A percentile compares a stretch with the other conserved stretches of the same genome.
phyloP scores from a whole-genome alignment of 2,113 vertebrate species.

The Aldabrachelys gigantea region DNA sequence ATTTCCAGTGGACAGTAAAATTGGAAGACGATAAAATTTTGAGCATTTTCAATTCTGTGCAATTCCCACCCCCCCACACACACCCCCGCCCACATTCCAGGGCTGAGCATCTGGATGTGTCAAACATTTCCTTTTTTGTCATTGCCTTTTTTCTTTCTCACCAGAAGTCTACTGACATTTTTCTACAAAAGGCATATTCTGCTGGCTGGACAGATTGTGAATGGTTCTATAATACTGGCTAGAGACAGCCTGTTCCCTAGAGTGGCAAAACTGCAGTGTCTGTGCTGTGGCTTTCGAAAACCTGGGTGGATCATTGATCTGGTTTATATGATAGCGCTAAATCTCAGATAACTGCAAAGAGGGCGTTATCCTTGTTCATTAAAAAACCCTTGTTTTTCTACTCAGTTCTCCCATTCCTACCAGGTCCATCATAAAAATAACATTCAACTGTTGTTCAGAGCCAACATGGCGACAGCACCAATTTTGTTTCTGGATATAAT shows the following conservation, averaged over 20 bases:
- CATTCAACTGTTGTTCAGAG: conserved; percentile 28
- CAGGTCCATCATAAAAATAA: conserved; percentile 27
- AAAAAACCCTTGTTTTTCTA: conserved; percentile 1
- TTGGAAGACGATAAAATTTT: neutral
- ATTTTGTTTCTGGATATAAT: neutral
- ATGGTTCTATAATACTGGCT: neutral
- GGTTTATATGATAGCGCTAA: neutral
- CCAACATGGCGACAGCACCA: rapidly evolving
- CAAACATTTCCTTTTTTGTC: neutral
- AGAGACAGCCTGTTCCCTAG: neutral
- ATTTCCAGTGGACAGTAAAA: neutral
- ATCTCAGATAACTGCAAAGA: rapidly evolving
- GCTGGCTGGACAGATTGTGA: neutral
- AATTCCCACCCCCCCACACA: rapidly evolving
- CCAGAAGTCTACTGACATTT: neutral
- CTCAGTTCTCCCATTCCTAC: neutral
- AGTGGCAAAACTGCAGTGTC: neutral
- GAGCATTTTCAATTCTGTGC: rapidly evolving
- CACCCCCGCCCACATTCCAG: neutral
- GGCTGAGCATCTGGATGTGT: rapidly evolving
- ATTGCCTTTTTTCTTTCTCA: neutral
- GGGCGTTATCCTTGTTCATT: neutral
- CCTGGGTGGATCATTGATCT: neutral
- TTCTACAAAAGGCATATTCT: neutral
- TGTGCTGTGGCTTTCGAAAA: neutral